Evolutionary conservation across 2,888 invertebrate species (phyloP), one percentile per base, ranked within the genome.

Genomic region (Petrolisthes manimaculis): DNA sequence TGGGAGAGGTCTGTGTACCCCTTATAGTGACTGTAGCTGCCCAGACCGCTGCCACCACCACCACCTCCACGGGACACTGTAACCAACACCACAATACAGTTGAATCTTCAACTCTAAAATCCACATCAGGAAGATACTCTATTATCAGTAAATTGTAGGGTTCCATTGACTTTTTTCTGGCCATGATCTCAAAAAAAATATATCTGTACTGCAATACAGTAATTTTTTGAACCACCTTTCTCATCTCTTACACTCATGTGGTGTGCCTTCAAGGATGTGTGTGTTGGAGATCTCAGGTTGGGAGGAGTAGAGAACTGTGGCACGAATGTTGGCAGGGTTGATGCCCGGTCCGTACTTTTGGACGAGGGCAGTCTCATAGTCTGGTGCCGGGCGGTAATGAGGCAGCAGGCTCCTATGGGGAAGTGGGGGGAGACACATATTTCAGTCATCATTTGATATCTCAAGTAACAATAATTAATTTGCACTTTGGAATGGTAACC

Each of bases 311-410:
- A 85, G 91, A 90, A 79, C 86, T 75, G 84, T 89, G 88, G 84
- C 91, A 9, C 90, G 77, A 14, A 89, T 53, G 61, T 89, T 89
- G 90, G 14, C 95, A 94, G 93, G 96, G 96, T 89, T 90, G 21
- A 87, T 83, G 3, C 85, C 86, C 61, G 91, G 92, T 12, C 92
- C 92, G 91, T 92, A 93, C 93, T 97, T 97, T 92, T 97, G 96
- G 92, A 97, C 96, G 90, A 98, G 95, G 18, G 98, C 98, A 0
- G 97, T 97, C 92, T 98, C 98, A 93, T 99, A 99, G 93, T 98
- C 98, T 0, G 99, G 98, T 1, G 98, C 97, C 0, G 97, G 97
- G 3, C 98, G 92, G 92, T 94, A 94, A 89, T 90, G 90, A 54
- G 91, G 91, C 67, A 90, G 80, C 21, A 91, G 89, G n/a, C 89